Evolutionary conservation across 2,113 vertebrate species (phyloP), one percentile per base, ranked within the genome.

Genomic region (Notarius quadriscutis): DNA sequence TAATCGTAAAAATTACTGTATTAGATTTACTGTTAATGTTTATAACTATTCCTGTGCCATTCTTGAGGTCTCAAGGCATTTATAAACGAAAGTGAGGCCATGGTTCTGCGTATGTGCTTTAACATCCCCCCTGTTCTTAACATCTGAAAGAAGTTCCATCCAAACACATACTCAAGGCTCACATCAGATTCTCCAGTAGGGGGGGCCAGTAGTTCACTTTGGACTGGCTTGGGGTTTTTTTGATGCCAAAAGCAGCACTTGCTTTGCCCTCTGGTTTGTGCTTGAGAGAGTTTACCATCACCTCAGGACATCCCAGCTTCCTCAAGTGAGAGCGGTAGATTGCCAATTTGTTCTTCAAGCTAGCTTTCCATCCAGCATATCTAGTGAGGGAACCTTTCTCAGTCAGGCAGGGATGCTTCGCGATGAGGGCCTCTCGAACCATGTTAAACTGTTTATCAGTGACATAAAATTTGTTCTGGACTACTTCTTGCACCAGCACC

Each of bases 151-250:
- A 84, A 89, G 89, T 25, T 83, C 88, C 22, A 85, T 18, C 81
- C 88, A 83, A 41, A 41, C 48, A 90, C 5, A 18, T 41, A 83
- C 57, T 91, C 75, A 51, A 88, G 84, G 10, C 84, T 91, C 48
- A 4, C 30, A 0, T 91, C 83, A 75, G 84, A 82, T 87, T 91
- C 86, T 87, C 86, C 87, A n/a, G 57, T 84, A 14, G 74, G 84
- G 86, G 84, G n/a, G 89, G 91, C 48, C 84, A 87, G 27, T 89
- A 91, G 80, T 91, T 91, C 20, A 91, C 87, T 78, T 88, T 75
- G 7, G 75, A 65, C 5, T 14, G 84, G 80, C 60, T 41, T 41
- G 41, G 62, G 72, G 20, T 78, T 90, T 58, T 91, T 79, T 91
- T 91, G 2, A 88, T 90, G 18, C 10, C 84, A 69, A 63, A 85